Percentiles rank a stretch among this genome's conserved stretches.
Conservation (phyloP, 2,797 vertebrate genomes). For the Pteropus rufus region DNA sequence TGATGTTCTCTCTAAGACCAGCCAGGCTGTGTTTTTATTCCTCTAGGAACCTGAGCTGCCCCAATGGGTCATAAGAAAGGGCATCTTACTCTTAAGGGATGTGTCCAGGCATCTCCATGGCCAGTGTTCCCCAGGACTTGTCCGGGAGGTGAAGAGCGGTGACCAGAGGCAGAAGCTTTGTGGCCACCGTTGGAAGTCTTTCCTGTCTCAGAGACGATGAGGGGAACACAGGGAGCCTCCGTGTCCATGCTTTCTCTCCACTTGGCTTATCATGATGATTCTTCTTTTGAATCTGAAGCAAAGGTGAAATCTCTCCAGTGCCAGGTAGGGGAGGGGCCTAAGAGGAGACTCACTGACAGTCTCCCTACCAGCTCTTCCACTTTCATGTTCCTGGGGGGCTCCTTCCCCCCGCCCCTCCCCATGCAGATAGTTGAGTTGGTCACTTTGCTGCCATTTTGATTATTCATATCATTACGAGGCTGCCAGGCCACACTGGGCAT, state of each 20-base stretch:
- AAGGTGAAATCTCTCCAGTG: background rate
- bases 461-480: background rate
- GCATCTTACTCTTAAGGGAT: background rate
- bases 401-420: background rate
- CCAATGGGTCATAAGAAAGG: background rate
- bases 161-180: background rate
- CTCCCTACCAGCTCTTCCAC: background rate
- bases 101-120: background rate
- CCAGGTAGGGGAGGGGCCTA: accelerated
- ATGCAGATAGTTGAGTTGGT: background rate
- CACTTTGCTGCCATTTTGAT: background rate
- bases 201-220: background rate
- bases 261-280: background rate
- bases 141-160: background rate
- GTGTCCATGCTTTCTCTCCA: background rate
- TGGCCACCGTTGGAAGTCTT: background rate
- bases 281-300: background rate
- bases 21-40: background rate
- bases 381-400: background rate
- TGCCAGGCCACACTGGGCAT: background rate
- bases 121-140: background rate
- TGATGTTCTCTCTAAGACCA: background rate
- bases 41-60: background rate
- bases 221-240: background rate
- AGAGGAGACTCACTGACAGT: background rate